These are phyloP conservation scores for Zhuqinia jingwanae DNA, from an alignment of 2,888 invertebrate genomes.

Conservation along the genomic window DNA sequence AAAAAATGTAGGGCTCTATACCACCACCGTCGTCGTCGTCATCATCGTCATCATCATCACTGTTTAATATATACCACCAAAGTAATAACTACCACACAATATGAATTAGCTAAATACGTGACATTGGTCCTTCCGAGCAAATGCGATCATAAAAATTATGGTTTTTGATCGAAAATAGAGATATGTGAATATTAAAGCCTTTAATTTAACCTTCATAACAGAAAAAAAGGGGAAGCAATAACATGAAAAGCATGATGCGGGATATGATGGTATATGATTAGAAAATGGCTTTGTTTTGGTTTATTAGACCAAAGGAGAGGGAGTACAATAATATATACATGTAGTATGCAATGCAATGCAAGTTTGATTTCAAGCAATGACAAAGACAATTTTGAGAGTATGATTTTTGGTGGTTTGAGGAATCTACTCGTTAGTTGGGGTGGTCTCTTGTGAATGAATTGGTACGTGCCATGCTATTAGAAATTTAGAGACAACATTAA, in stretches of 20 bases:
- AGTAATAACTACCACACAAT: constrained; percentile 50
- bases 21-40: neutral
- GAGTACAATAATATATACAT: too few species aligned
- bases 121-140: constrained; percentile 65
- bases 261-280: constrained; percentile 27
- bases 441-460: constrained; percentile 53
- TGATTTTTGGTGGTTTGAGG: constrained; percentile 58
- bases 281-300: neutral
- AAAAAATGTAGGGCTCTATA: neutral
- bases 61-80: neutral
- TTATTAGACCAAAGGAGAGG: too few species aligned
- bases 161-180: constrained; percentile 51
- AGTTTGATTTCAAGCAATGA: neutral
- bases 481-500: too few species aligned
- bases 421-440: constrained; percentile 51
- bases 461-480: constrained; percentile 50
- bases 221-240: constrained; percentile 8
- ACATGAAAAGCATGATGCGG: constrained; percentile 50
- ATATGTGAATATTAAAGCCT: constrained; percentile 45
- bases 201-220: constrained; percentile 25
- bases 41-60: neutral
- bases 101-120: constrained; percentile 57
- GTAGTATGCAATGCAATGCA: neutral
- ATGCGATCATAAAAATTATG: constrained; percentile 64
- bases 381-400: constrained; percentile 30